Evolutionary conservation across 2,113 vertebrate genomes (phyloP), one percentile per base, ranked within the genome.

Genomic region (Sialia sialis): DNA sequence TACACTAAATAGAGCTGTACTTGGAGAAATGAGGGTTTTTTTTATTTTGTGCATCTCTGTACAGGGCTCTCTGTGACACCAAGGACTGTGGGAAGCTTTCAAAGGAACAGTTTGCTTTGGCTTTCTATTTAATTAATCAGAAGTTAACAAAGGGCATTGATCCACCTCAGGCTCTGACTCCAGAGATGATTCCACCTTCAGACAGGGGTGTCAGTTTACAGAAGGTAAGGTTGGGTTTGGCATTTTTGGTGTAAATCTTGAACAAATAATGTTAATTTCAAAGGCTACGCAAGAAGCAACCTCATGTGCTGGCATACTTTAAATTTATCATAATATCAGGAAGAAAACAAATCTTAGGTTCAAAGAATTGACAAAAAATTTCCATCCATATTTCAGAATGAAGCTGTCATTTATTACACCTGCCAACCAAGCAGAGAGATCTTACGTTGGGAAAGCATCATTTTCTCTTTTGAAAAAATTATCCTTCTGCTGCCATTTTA

Each of bases 101-200:
- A 92, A 98, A 99, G 94, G 99, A 99, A 54, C 99, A 99, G 95
- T 99, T 99, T 98, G 99, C 99, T 19, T 97, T 99, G 97, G 99
- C 99, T 27, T 99, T 99, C 85, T 97, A 99, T 97, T 98, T 99
- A 89, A 99, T 99, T 96, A 99, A 99, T 97, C 99, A 99, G 96
- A 99, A 99, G 96, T 95, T 99, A 93, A 97, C 96, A 27, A 99
- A 99, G 95, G 99, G 99, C 79, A 95, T 98, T 77, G 99, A 99
- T 72, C 99, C 99, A 79, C 99, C 99, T 74, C 99, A 99, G 83
- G 97, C 84, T 81, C 98, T 99, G 77, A 97, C 98, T 85, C 97
- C 98, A 23, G 99, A 99, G 69, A 99, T 99, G 99, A 98, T 99
- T 79, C 99, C 99, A 90, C 99, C 99, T 30, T 98, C 99, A 43